Evolutionary conservation across 2,797 vertebrate species (phyloP), one percentile per base, ranked within the genome.

Genomic region (Apogon talboti): DNA sequence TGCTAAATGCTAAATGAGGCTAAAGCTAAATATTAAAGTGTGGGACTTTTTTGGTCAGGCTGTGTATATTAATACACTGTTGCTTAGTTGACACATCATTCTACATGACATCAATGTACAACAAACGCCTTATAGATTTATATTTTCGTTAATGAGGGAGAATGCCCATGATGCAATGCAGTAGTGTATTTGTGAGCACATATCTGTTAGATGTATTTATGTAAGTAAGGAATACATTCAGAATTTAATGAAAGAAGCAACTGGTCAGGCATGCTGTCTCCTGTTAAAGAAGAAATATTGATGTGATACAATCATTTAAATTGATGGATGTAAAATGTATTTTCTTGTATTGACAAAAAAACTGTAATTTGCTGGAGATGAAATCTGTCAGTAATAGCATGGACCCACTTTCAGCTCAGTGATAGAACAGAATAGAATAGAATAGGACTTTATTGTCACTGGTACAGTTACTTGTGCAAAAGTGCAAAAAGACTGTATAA

Each of bases 351-450:
- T 21, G 19, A 21, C 19, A 21, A 21, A 3, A 21, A 21, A 21
- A 10, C 42, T 1, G 15, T 19, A 40, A 33, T 7, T 19, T 35
- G 40, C 24, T 44, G 33, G 11, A 66, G 19, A 56, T 60, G 49
- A 18, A 11, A 47, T 43, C 12, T 14, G n/a, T 42, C 21, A 21
- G 30, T 0, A 1, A 51, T 59, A 48, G 64, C 41, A 43, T 28
- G 8, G 38, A 53, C 43, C 59, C 49, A 38, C 43, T 41, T 56
- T 47, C 42, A 33, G 37, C 15, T 62, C 30, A 11, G 6, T 59
- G 40, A 43, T 38, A 46, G 19, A 21, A 28, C 6, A 28, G 24
- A 28, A 28, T 28, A 28, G 24, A 28, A 4, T 28, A 28, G n/a
- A n/a, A n/a, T n/a, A n/a, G n/a, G n/a, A n/a, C n/a, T n/a, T n/a